phyloP scores from a whole-genome alignment of 1,140 invertebrate genomes.

The Caenorhabditis elegans region DNA sequence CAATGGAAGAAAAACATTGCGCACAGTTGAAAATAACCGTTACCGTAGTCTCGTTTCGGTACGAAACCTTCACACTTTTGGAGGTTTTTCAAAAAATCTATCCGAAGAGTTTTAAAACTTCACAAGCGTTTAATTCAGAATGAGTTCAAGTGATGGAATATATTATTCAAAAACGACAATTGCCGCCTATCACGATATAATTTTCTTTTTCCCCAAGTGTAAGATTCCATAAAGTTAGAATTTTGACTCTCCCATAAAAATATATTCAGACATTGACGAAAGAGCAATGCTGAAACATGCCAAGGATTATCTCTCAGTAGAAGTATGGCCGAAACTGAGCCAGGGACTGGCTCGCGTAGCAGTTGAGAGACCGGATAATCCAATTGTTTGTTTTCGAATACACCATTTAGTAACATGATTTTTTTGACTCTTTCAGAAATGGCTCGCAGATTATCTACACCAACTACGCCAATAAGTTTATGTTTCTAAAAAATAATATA shows the following conservation, averaged over 20 bases:
- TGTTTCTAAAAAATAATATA: no score
- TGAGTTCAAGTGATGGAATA: not conserved
- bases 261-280: not conserved
- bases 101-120: no score
- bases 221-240: no score
- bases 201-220: slow-evolving; percentile 1
- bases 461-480: not conserved
- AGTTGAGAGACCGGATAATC: not conserved
- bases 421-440: not conserved
- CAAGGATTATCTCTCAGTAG: not conserved
- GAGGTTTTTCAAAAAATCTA: no score
- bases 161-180: slow-evolving; percentile 3
- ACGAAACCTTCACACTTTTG: no score
- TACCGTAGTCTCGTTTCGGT: no score
- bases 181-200: not conserved
- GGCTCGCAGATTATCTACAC: not conserved
- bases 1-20: not conserved
- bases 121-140: not conserved
- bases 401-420: no score
- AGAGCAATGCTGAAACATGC: not conserved
- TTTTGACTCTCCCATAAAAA: not conserved
- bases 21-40: not conserved
- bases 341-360: not conserved
- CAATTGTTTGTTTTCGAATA: not conserved
- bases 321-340: slow-evolving; percentile 1